These are phyloP conservation scores for Drosophila longiperda DNA, from an alignment of 2,888 invertebrate species.

Conservation along the genomic window DNA sequence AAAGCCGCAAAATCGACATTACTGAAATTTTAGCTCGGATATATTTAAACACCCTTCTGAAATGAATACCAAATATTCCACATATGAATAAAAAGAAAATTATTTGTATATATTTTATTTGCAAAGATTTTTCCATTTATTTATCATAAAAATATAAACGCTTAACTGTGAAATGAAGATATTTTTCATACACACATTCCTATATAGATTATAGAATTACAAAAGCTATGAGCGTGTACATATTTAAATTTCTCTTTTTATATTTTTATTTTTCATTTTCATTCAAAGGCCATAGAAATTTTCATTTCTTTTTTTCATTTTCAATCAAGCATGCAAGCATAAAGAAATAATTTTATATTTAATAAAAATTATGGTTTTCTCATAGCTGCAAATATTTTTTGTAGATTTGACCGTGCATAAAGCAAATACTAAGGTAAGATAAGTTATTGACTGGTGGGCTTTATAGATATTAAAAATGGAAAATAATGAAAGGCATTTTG, in stretches of 20 bases:
- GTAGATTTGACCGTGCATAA: slow-evolving; percentile 7
- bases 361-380: slow-evolving; percentile 29
- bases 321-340: slow-evolving; percentile 37
- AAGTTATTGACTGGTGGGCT: slow-evolving; percentile 65
- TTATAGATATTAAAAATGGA: slow-evolving; percentile 27
- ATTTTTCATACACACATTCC: slow-evolving; percentile 24
- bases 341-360: slow-evolving; percentile 11
- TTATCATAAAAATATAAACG: slow-evolving; percentile 74
- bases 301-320: slow-evolving; percentile 28
- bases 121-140: slow-evolving; percentile 69
- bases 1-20: neutral
- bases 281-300: slow-evolving; percentile 65
- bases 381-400: slow-evolving; percentile 11
- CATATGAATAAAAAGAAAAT: neutral
- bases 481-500: slow-evolving; percentile 14
- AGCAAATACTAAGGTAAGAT: slow-evolving; percentile 26
- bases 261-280: slow-evolving; percentile 15
- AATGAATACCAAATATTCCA: neutral
- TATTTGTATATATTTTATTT: slow-evolving; percentile 35
- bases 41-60: neutral
- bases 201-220: slow-evolving; percentile 49
- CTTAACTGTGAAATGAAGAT: slow-evolving; percentile 42
- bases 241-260: slow-evolving; percentile 19
- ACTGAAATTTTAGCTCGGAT: neutral
- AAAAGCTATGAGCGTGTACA: slow-evolving; percentile 59